A percentile compares a stretch with the other conserved stretches of the same genome.
Conservation (phyloP, 2,113 vertebrate genomes). For the Dermatemys mawii region DNA sequence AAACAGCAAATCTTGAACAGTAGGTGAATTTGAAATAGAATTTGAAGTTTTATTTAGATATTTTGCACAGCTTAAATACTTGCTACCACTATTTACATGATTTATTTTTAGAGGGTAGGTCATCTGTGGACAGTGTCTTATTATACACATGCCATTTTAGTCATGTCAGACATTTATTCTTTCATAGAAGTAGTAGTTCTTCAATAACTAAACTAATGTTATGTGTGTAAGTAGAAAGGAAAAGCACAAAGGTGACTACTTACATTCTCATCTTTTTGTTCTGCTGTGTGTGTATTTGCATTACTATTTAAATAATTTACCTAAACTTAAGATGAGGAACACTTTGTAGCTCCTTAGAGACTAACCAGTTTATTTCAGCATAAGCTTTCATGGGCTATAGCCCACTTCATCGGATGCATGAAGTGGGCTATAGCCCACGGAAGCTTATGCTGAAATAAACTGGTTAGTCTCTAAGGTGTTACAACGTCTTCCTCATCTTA, state of each 20-base stretch:
- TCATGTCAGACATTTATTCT: constrained; percentile 47
- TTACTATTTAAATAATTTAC: background rate
- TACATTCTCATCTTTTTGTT: background rate
- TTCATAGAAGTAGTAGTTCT: background rate
- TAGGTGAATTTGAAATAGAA: background rate
- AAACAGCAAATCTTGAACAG: background rate
- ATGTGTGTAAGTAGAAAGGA: background rate
- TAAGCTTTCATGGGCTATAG: no score
- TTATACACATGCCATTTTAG: constrained; percentile 1
- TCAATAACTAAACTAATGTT: constrained; percentile 24
- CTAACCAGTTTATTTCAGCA: no score
- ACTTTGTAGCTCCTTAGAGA: no score
- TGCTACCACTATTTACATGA: background rate
- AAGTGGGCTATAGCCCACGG: no score
- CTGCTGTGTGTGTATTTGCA: background rate
- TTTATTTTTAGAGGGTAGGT: background rate
- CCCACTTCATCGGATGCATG: no score
- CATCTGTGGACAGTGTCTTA: background rate
- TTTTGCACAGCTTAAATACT: background rate
- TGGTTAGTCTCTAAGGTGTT: no score
- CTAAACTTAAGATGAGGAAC: no score
- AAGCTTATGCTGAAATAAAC: no score
- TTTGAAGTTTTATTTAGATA: background rate
- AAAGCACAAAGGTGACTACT: background rate
- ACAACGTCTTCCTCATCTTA: no score